Base-by-base conservation (phyloP, 2,797 vertebrate genomes). In the Salmo trutta region DNA sequence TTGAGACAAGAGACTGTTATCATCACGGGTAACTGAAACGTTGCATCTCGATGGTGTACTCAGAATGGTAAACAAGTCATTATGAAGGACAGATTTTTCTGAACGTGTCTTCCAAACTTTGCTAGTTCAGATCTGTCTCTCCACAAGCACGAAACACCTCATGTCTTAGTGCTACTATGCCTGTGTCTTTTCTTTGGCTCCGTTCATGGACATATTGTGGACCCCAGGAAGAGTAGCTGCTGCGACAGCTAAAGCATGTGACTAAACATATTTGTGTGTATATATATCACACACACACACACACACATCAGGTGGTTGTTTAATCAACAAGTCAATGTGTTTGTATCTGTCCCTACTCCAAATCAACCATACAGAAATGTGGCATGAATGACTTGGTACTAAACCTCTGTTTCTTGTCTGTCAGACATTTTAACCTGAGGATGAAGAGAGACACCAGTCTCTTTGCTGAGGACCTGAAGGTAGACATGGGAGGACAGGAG, bases 361-460 rank as follows among this genome's bases (percentile, higher is more conserved):
- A 6, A 47, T 47, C 10, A 12, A 12, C 41, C 10, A 47, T 47
- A 47, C 41, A 47, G 41, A 47, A 47, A 47, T 47, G 41, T 47
- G 41, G 10, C 41, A 47, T 47, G 41, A 12, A 47, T 47, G 3
- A 3, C 10, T 12, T 47, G 10, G 41, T 47, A 47, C 56, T 59
- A 21, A 21, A 59, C n/a, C 5, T 59, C 19, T n/a, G 17, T 33
- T 75, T 51, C 72, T 56, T 56, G 16, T 52, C 68, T 90, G 84
- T 66, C 85, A 99, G 98, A 87, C 95, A 97, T 87, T 99, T 99
- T 91, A 98, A 97, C 89, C 94, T 99, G 86, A 93, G 98, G 81
- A 97, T 99, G 98, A 98, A 96, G 90, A 95, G 96, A 87, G 98
- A 99, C 72, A 94, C 94, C 41, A 94, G 91, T 69, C 91, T 99